A percentile compares a stretch with the other conserved stretches of the same genome.
phyloP scores from a whole-genome alignment of 1,140 invertebrate genomes.

The Dendrolimus punctatus region DNA sequence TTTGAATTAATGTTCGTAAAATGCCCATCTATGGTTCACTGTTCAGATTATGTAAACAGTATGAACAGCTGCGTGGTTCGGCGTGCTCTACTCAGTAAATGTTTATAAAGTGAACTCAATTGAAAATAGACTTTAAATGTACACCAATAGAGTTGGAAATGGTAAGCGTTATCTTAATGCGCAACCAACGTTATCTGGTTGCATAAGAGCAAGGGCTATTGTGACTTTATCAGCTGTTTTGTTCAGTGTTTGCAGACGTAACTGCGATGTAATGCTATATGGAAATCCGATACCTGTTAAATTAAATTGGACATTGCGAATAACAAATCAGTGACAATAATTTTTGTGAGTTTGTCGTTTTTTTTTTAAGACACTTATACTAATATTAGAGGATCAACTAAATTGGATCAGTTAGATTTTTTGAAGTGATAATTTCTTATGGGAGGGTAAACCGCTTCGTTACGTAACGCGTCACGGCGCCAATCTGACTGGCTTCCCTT shows the following conservation, averaged over 20 bases:
- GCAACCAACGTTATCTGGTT: slow-evolving; percentile 43
- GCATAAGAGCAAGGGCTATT: slow-evolving; percentile 50
- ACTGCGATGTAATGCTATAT: slow-evolving; percentile 14
- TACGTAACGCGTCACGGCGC: no score
- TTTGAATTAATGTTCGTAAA: not conserved
- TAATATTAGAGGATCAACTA: no score
- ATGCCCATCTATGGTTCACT: slow-evolving; percentile 14
- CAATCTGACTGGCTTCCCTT: no score
- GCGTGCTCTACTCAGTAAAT: slow-evolving; percentile 17
- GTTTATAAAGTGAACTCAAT: slow-evolving; percentile 7
- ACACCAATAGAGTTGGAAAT: slow-evolving; percentile 20
- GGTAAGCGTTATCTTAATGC: slow-evolving; percentile 23
- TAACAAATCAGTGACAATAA: no score
- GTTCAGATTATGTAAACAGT: slow-evolving; percentile 44
- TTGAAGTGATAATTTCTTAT: no score
- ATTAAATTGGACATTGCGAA: no score
- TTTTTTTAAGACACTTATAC: no score
- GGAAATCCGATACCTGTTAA: no score
- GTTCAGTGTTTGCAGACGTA: slow-evolving; percentile 33
- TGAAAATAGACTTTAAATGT: slow-evolving; percentile 19
- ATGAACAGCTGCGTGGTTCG: slow-evolving; percentile 36
- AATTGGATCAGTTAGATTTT: no score
- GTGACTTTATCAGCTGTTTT: slow-evolving; percentile 46
- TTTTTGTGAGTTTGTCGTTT: no score
- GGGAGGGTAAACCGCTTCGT: no score